A percentile compares a stretch with the other conserved stretches of the same genome.
Conservation (phyloP, 2,797 vertebrate species). For the Cottoperca gobio region DNA sequence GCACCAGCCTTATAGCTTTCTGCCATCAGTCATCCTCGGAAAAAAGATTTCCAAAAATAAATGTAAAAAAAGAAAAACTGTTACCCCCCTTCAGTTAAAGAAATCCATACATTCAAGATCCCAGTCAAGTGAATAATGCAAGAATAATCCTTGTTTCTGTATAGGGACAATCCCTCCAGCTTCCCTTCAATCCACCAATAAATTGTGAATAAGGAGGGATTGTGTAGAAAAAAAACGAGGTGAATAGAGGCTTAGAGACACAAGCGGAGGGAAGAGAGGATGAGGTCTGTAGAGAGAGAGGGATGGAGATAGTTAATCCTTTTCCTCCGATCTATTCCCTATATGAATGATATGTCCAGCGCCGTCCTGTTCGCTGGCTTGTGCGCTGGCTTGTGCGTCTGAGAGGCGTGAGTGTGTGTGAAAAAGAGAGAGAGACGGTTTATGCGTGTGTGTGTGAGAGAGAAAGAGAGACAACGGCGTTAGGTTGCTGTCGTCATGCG, state of each 20-base stretch:
- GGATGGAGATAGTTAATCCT: constrained; percentile 77
- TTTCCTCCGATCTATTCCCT: constrained; percentile 70
- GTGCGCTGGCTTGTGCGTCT: constrained; percentile 64
- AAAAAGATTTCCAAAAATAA: constrained; percentile 37
- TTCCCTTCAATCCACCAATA: constrained; percentile 66
- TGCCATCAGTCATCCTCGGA: constrained; percentile 50
- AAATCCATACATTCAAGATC: constrained; percentile 70
- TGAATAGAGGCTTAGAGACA: constrained; percentile 76
- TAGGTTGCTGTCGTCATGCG: constrained; percentile 76
- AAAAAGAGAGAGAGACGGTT: constrained; percentile 29
- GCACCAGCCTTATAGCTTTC: constrained; percentile 50
- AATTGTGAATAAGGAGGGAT: constrained; percentile 66
- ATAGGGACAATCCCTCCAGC: constrained; percentile 64
- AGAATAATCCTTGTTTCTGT: constrained; percentile 75
- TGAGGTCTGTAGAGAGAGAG: constrained; percentile 67
- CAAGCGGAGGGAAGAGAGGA: constrained; percentile 66
- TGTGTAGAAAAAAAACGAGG: constrained; percentile 64
- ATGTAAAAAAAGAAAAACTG: constrained; percentile 53
- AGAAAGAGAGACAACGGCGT: constrained; percentile 61
- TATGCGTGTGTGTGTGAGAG: constrained; percentile 38
- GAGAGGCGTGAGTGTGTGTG: constrained; percentile 67
- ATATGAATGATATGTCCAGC: constrained; percentile 67
- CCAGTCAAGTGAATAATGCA: constrained; percentile 48
- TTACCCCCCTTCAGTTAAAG: constrained; percentile 42
- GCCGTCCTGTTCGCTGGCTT: constrained; percentile 61